phyloP scores from a whole-genome alignment of 2,888 invertebrate genomes.

The Drosophila quinaria region DNA sequence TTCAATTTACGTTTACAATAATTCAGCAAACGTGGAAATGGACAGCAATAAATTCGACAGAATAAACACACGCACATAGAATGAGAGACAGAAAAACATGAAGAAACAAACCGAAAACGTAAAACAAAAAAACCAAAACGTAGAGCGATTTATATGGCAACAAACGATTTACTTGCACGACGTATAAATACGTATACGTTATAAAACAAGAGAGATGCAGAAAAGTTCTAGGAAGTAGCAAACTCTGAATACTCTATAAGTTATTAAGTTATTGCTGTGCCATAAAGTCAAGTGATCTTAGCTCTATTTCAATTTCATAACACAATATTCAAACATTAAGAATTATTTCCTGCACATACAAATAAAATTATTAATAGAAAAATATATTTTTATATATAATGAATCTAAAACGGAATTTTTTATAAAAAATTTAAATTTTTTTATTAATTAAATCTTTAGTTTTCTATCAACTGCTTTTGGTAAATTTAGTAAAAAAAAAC shows the following conservation, averaged over 20 bases:
- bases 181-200: constrained; percentile 42
- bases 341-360: too few species aligned
- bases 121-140: constrained; percentile 29
- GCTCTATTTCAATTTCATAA: neutral
- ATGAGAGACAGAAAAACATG: constrained; percentile 12
- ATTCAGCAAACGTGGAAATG: constrained; percentile 77
- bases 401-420: too few species aligned
- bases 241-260: neutral
- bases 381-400: too few species aligned
- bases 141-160: constrained; percentile 59
- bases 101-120: constrained; percentile 23
- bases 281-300: neutral
- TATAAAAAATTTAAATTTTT: too few species aligned
- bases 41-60: constrained; percentile 72
- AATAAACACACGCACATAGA: constrained; percentile 44
- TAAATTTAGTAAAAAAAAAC: too few species aligned
- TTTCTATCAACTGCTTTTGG: too few species aligned
- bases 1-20: constrained; percentile 79
- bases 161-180: constrained; percentile 61
- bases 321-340: too few species aligned
- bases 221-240: too few species aligned
- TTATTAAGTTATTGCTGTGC: neutral
- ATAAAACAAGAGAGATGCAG: neutral
- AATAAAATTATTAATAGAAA: too few species aligned
- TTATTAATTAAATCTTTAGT: too few species aligned